These are phyloP conservation scores for Podarcis cretensis DNA, from an alignment of 2,113 vertebrate species.

Conservation along the genomic window DNA sequence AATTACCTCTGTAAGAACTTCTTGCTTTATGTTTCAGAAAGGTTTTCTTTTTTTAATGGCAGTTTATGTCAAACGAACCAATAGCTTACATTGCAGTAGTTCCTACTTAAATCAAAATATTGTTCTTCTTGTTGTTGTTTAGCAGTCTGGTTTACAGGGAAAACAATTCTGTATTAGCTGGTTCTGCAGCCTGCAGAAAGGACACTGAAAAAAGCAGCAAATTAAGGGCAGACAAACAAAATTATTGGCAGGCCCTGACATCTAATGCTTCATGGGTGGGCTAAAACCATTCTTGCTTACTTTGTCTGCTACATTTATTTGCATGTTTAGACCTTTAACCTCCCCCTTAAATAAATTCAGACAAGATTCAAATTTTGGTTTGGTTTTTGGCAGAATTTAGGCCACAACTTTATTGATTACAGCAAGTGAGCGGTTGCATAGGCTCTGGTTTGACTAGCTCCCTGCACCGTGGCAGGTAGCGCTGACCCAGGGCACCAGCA, in stretches of 20 bases:
- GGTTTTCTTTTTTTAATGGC: not conserved
- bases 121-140: not conserved
- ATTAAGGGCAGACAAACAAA: not conserved
- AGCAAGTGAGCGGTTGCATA: too few relatives aligned
- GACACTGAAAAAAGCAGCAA: not conserved
- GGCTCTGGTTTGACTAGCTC: too few relatives aligned
- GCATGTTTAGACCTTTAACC: too few relatives aligned
- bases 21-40: conserved; percentile 14
- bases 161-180: not conserved
- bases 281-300: not conserved
- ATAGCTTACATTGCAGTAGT: not conserved
- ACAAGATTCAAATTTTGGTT: too few relatives aligned
- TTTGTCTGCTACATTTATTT: not conserved
- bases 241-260: not conserved
- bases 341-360: too few relatives aligned
- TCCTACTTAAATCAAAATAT: not conserved
- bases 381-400: too few relatives aligned
- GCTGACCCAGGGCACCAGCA: too few relatives aligned
- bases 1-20: not conserved
- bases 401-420: too few relatives aligned
- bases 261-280: not conserved
- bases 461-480: too few relatives aligned
- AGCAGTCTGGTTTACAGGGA: not conserved
- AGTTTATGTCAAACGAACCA: not conserved
- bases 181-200: not conserved